A percentile compares a stretch with the other conserved stretches of the same genome.
These are phyloP conservation scores for Heteractis magnifica DNA, from an alignment of 92 coral and sea anemone species.

Conservation along the genomic window DNA sequence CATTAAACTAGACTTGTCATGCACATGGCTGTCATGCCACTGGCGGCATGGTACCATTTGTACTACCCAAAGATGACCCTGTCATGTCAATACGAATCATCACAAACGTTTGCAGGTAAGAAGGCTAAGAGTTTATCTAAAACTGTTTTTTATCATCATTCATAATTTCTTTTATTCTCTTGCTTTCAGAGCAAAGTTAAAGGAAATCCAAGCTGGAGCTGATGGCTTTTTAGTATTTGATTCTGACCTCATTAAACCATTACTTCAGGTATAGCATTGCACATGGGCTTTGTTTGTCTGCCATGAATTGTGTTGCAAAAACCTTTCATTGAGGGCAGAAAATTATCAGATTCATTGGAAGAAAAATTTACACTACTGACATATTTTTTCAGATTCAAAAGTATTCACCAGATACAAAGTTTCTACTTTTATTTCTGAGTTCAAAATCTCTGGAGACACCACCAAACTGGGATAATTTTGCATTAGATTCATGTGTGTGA, in stretches of 20 bases:
- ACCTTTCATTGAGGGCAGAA: too few relatives aligned
- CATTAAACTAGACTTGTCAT: slow-evolving; percentile 61
- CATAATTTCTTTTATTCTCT: not conserved
- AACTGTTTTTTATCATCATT: not conserved
- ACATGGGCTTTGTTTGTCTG: not conserved
- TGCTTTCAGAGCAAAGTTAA: slow-evolving; percentile 57
- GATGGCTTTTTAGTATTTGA: slow-evolving; percentile 81
- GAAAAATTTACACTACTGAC: too few relatives aligned
- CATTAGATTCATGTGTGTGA: too few relatives aligned
- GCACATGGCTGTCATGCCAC: slow-evolving; percentile 85
- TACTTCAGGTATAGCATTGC: slow-evolving; percentile 44
- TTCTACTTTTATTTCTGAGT: too few relatives aligned
- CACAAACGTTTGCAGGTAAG: slow-evolving; percentile 61
- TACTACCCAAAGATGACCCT: slow-evolving; percentile 55
- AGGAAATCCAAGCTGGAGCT: slow-evolving; percentile 74
- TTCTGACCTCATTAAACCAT: slow-evolving; percentile 59
- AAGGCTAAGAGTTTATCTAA: not conserved
- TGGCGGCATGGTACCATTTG: slow-evolving; percentile 83
- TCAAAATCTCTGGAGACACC: too few relatives aligned
- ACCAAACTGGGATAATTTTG: too few relatives aligned
- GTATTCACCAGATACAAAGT: too few relatives aligned
- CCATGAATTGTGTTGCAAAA: not conserved
- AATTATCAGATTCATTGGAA: too few relatives aligned
- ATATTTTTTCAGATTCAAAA: too few relatives aligned
- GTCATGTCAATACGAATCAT: slow-evolving; percentile 50